Conservation (phyloP, 2,113 vertebrate species). For the Hippocampus comes region DNA sequence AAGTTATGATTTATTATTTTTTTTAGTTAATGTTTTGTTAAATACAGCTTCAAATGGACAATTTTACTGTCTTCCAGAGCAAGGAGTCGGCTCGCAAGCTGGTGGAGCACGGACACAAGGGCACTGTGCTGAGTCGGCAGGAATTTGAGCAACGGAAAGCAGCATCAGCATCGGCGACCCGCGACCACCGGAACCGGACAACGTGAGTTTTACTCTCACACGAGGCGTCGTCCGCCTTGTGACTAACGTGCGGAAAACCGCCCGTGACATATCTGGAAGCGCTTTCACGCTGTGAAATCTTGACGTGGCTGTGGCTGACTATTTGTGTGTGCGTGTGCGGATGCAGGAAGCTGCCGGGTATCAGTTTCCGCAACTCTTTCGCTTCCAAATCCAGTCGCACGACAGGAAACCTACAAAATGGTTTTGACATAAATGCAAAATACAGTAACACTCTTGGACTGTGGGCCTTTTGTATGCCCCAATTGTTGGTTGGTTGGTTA, state of each 20-base stretch:
- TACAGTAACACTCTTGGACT: not conserved
- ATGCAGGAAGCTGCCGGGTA: conserved; percentile 9
- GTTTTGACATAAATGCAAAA: not conserved
- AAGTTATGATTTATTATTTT: not conserved
- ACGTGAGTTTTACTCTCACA: conserved; percentile 67
- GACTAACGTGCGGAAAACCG: conserved; percentile 11
- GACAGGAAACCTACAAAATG: not conserved
- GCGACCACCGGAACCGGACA: conserved; percentile 65
- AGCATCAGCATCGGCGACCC: conserved; percentile 63
- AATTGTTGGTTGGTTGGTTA: not conserved
- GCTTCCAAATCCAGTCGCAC: not conserved
- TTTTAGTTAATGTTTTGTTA: not conserved
- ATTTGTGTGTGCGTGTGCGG: conserved; percentile 11
- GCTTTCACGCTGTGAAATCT: conserved; percentile 3
- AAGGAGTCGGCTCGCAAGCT: conserved; percentile 75
- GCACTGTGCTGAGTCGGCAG: conserved; percentile 74
- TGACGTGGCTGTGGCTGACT: not conserved
- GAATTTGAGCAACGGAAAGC: conserved; percentile 79
- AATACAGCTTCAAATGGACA: not conserved
- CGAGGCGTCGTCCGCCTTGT: not conserved
- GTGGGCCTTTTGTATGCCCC: not conserved
- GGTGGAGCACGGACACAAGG: conserved; percentile 81
- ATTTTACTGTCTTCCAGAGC: conserved; percentile 62
- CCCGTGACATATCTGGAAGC: not conserved
- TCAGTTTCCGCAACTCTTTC: not conserved